A percentile compares a stretch with the other conserved stretches of the same genome.
Evolutionary conservation across 2,113 vertebrate genomes (phyloP).

Genomic region (Cyrtonyx montezumae): DNA sequence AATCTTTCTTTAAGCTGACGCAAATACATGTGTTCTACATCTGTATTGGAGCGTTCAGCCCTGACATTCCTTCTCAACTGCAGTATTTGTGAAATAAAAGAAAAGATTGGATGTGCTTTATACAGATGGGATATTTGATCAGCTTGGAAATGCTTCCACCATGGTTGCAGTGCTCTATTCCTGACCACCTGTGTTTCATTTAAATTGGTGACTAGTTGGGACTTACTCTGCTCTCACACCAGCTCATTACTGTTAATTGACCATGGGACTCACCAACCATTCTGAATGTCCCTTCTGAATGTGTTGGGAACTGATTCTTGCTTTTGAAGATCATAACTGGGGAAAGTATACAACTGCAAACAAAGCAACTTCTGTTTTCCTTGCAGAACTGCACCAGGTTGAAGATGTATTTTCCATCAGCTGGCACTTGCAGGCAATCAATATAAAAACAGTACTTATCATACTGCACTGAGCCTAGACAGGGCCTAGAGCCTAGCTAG

Average conservation of each 20-base stretch:
- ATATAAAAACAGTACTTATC: background rate
- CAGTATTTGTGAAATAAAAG: slow-evolving; percentile 74
- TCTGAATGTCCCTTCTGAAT: accelerated
- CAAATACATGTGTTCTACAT: slow-evolving; percentile 77
- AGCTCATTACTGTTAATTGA: background rate
- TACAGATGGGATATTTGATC: slow-evolving; percentile 67
- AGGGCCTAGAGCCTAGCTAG: background rate
- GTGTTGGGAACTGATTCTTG: background rate
- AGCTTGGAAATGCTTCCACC: slow-evolving; percentile 54
- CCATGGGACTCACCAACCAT: accelerated
- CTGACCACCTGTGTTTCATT: slow-evolving; percentile 52
- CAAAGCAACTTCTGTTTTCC: background rate
- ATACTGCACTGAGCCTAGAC: background rate
- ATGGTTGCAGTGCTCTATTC: background rate
- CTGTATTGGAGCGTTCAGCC: slow-evolving; percentile 59
- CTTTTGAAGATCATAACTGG: too few relatives aligned
- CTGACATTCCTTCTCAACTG: slow-evolving; percentile 73
- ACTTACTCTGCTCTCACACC: slow-evolving; percentile 41
- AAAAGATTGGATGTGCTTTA: slow-evolving; percentile 49
- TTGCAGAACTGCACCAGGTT: background rate
- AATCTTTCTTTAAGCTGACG: slow-evolving; percentile 65
- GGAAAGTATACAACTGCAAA: background rate
- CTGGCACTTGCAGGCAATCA: background rate
- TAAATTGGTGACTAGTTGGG: slow-evolving; percentile 43
- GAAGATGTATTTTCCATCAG: background rate